Conservation (phyloP, 1,140 invertebrate species). For the Achroia grisella region DNA sequence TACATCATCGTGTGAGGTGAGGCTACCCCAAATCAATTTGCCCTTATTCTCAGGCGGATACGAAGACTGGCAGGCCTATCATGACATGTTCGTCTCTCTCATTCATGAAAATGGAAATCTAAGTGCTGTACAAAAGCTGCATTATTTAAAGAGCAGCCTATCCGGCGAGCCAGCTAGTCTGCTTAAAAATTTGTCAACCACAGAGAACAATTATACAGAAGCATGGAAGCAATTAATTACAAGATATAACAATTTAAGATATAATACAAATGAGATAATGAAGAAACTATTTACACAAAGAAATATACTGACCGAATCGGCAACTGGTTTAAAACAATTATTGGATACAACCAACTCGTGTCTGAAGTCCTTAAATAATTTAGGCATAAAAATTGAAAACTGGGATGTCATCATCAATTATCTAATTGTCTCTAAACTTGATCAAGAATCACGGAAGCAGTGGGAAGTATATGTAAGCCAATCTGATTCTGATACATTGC, state of each 20-base stretch:
- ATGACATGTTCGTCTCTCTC: slow-evolving; percentile 20
- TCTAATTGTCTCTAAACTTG: slow-evolving; percentile 6
- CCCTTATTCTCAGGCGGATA: slow-evolving; percentile 22
- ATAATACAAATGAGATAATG: slow-evolving; percentile 16
- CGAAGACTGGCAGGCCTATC: slow-evolving; percentile 28
- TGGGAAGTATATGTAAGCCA: slow-evolving; percentile 5
- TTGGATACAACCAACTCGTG: slow-evolving; percentile 20
- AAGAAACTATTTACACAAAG: slow-evolving; percentile 16
- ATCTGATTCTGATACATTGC: background rate
- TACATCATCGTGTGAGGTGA: too few species aligned
- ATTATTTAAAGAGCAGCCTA: slow-evolving; percentile 21
- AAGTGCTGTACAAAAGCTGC: slow-evolving; percentile 19
- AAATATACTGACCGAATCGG: slow-evolving; percentile 7
- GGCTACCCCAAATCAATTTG: slow-evolving; percentile 16
- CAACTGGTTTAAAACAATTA: slow-evolving; percentile 13
- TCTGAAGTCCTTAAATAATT: slow-evolving; percentile 14
- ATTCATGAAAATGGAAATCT: too few species aligned
- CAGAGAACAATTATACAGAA: slow-evolving; percentile 19
- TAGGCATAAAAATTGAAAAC: slow-evolving; percentile 4
- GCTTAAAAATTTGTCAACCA: slow-evolving; percentile 12
- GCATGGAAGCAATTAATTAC: slow-evolving; percentile 16
- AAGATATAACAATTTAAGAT: slow-evolving; percentile 22
- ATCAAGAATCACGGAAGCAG: slow-evolving; percentile 1
- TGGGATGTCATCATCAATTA: slow-evolving; percentile 6
- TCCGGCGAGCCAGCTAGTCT: slow-evolving; percentile 12